These are phyloP conservation scores for Labeo catla DNA, from an alignment of 2,113 vertebrate genomes.

Conservation along the genomic window DNA sequence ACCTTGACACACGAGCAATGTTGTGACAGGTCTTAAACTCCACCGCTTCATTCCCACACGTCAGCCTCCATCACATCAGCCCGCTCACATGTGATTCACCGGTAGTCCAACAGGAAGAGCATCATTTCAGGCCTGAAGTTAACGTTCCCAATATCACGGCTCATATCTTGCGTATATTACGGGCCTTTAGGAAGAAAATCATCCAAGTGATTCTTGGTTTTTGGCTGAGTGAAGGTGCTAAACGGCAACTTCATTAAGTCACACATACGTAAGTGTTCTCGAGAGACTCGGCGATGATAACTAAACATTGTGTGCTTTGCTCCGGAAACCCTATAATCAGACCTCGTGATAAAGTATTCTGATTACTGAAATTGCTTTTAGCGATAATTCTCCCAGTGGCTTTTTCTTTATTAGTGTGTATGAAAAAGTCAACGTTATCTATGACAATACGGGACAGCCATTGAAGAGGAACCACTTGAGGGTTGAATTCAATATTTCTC, in stretches of 20 bases:
- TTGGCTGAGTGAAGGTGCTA: background rate
- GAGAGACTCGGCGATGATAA: slow-evolving; percentile 27
- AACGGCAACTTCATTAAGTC: slow-evolving; percentile 33
- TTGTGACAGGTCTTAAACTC: slow-evolving; percentile 55
- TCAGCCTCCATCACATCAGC: slow-evolving; percentile 51
- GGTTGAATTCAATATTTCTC: slow-evolving; percentile 54
- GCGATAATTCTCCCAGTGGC: slow-evolving; percentile 37
- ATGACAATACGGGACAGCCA: slow-evolving; percentile 48
- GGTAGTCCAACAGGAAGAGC: slow-evolving; percentile 4
- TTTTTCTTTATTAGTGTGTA: slow-evolving; percentile 30
- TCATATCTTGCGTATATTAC: slow-evolving; percentile 12
- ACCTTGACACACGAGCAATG: slow-evolving; percentile 30
- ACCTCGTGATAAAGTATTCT: slow-evolving; percentile 37
- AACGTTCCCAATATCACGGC: background rate
- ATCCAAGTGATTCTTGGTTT: slow-evolving; percentile 11
- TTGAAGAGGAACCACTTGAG: slow-evolving; percentile 55
- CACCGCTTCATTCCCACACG: slow-evolving; percentile 42
- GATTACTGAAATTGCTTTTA: slow-evolving; percentile 38
- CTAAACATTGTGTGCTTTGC: slow-evolving; percentile 41
- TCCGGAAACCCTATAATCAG: slow-evolving; percentile 44
- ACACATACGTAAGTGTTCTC: slow-evolving; percentile 20
- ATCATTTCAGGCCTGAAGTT: background rate
- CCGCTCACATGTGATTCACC: background rate
- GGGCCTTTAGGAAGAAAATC: slow-evolving; percentile 19
- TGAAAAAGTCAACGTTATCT: slow-evolving; percentile 56